Percentiles rank a stretch among this genome's conserved stretches.
These are phyloP conservation scores for Eupsilia transversa DNA, from an alignment of 2,888 invertebrate genomes.

Conservation along the genomic window DNA sequence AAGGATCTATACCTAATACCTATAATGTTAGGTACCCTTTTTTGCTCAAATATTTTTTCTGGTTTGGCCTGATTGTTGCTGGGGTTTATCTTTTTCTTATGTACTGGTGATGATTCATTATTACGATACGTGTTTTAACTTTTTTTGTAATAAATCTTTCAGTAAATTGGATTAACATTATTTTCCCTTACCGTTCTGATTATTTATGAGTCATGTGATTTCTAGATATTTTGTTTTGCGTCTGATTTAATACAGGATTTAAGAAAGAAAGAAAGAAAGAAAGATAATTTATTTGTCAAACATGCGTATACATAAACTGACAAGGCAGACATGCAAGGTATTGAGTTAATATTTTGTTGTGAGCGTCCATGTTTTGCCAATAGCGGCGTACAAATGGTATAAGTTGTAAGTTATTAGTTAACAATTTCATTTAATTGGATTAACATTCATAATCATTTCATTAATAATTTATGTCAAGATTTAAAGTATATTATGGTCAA, in stretches of 20 bases:
- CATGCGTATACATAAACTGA: no score
- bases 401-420: no score
- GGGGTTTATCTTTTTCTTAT: constrained; percentile 27
- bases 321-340: no score
- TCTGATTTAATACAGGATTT: constrained; percentile 9
- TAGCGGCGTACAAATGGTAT: no score
- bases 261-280: no score
- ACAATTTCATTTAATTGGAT: no score
- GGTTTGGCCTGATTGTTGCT: constrained; percentile 6
- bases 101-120: constrained; percentile 31
- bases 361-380: no score
- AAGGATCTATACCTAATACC: constrained; percentile 33
- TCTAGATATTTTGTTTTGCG: not conserved
- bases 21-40: constrained; percentile 19
- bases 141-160: not conserved
- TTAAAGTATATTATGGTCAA: no score
- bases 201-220: not conserved
- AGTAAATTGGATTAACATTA: constrained; percentile 9
- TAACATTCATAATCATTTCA: no score
- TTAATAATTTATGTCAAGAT: no score
- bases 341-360: no score
- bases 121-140: not conserved
- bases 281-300: no score
- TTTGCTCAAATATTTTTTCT: constrained; percentile 24
- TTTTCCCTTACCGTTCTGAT: not conserved